Evolutionary conservation across 2,888 invertebrate genomes (phyloP), one percentile per base, ranked within the genome.

Genomic region (Agelastica alni): DNA sequence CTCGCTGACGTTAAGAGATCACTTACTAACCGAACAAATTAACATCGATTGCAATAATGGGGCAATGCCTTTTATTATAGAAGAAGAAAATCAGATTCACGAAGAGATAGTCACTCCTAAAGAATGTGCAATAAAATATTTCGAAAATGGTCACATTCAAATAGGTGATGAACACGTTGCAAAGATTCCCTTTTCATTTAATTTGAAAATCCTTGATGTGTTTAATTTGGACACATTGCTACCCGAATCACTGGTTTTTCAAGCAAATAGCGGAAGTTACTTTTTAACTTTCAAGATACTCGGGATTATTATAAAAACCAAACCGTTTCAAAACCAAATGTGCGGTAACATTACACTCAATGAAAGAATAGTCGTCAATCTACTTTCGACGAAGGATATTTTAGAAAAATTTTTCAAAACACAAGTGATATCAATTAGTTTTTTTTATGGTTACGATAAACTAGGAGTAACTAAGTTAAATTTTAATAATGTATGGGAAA

Each of bases 1-100:
- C 51, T 81, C 83, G 32, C 74, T 86, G 14, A 79, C 83, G 0
- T 77, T 87, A 14, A 80, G 85, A 61, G 85, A 85, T 57, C 80
- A 83, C 47, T 31, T 75, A 6, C 75, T 73, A 54, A 78, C 75
- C 69, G 75, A 2, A 73, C 67, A 0, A 63, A 56, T 60, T 17
- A 34, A 41, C 10, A 54, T 57, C 3, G 41, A 45, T 13, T 41
- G 42, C 14, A 75, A 0, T 70, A 37, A 28, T 20, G 53, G 46
- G n/a, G 44, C 32, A 4, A 65, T 63, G 62, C 67, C 67, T 3
- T 61, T 61, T 6, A 70, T 69, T 28, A 59, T 65, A 1, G 65
- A 64, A 48, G 68, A 66, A 49, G 68, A 65, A 4, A 47, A 30
- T 9, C 58, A 53, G 12, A 1, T 61, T 58, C 1, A 18, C 4